Evolutionary conservation across 2,797 vertebrate genomes (phyloP).

Genomic region (Sarcophilus harrisii): DNA sequence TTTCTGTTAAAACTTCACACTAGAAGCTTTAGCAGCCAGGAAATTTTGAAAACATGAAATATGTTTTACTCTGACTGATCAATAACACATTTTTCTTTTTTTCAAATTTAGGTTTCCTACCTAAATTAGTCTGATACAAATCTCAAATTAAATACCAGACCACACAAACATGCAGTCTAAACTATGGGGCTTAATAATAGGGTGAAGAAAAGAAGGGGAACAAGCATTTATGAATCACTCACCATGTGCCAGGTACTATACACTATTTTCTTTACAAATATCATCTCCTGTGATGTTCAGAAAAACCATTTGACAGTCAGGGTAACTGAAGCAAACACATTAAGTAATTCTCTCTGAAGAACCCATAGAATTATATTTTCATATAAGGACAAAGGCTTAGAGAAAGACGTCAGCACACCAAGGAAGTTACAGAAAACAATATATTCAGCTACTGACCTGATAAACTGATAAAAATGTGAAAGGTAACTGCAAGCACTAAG

Average conservation of each 20-base stretch:
- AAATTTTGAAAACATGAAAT: slow-evolving; percentile 61
- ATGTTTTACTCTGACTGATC: slow-evolving; percentile 50
- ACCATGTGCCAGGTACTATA: no score
- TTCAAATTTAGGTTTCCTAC: slow-evolving; percentile 20
- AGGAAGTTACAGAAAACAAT: no score
- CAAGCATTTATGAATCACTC: not conserved
- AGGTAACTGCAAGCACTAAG: no score
- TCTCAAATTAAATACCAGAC: not conserved
- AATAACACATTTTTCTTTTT: slow-evolving; percentile 41
- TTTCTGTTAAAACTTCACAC: slow-evolving; percentile 37
- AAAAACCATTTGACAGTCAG: not conserved
- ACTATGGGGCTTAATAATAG: not conserved
- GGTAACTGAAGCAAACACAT: not conserved
- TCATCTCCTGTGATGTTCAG: not conserved
- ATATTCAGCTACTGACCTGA: no score
- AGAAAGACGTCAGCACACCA: no score
- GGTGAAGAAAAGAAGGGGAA: not conserved
- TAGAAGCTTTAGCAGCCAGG: slow-evolving; percentile 41
- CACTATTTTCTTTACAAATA: not conserved
- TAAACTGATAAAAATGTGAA: no score
- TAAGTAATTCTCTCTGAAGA: not conserved
- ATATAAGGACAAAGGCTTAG: no score
- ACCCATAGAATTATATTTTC: no score
- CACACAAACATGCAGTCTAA: not conserved
- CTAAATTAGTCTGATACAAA: not conserved